A percentile compares a stretch with the other conserved stretches of the same genome.
Evolutionary conservation across 2,888 invertebrate genomes (phyloP).

Genomic region (Archips crataeganus): DNA sequence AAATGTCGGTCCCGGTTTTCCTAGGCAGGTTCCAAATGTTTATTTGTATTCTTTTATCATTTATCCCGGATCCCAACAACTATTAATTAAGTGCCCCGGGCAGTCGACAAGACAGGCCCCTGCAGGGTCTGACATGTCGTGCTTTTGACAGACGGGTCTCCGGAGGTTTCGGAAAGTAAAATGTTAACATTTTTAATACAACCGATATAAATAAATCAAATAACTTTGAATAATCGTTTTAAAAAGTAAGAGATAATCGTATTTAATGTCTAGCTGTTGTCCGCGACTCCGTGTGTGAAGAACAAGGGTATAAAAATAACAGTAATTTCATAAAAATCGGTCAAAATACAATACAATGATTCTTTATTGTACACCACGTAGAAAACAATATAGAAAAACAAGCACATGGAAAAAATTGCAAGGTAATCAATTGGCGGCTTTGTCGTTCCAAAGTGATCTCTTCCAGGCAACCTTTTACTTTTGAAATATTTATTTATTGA

Average conservation of each 20-base stretch:
- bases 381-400: too few species aligned
- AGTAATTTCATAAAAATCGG: background rate
- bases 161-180: conserved; percentile 22
- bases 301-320: too few species aligned
- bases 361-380: too few species aligned
- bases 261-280: background rate
- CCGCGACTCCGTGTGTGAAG: too few species aligned
- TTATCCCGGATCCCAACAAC: conserved; percentile 57
- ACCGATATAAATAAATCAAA: background rate
- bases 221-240: background rate
- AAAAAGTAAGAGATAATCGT: background rate
- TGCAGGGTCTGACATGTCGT: conserved; percentile 43
- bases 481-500: too few species aligned
- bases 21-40: background rate
- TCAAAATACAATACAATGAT: too few species aligned
- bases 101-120: conserved; percentile 71
- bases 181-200: background rate
- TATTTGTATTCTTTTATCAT: conserved; percentile 18
- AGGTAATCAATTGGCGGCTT: too few species aligned
- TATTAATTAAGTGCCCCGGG: conserved; percentile 79
- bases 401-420: too few species aligned
- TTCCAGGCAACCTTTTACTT: too few species aligned
- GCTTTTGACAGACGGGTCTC: conserved; percentile 36
- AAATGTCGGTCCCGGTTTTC: background rate
- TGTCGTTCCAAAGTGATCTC: too few species aligned